Evolutionary conservation across 2,888 invertebrate species (phyloP).

Genomic region (Ethmia dodecea): DNA sequence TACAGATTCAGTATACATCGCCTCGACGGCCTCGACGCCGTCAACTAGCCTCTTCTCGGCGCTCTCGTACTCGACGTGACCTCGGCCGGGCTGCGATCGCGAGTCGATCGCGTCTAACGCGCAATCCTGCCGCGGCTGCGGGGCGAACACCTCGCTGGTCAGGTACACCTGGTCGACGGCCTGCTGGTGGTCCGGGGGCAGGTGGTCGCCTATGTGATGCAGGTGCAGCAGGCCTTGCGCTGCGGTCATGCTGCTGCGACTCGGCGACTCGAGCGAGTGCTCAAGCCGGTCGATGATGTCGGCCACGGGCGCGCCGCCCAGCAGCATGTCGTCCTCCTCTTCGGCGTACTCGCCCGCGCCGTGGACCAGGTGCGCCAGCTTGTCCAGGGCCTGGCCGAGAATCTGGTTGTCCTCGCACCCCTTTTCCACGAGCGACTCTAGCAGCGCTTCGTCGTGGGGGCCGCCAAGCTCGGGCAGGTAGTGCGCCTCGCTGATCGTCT

Average conservation of each 20-base stretch:
- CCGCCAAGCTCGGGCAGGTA: slow-evolving; percentile 64
- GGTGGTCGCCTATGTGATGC: slow-evolving; percentile 57
- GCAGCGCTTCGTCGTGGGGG: slow-evolving; percentile 72
- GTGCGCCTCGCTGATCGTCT: slow-evolving; percentile 68
- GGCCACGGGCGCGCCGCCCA: slow-evolving; percentile 65
- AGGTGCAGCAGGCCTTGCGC: slow-evolving; percentile 62
- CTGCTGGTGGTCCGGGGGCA: slow-evolving; percentile 46
- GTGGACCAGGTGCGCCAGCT: slow-evolving; percentile 58
- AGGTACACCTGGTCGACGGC: slow-evolving; percentile 60
- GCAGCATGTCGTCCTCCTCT: slow-evolving; percentile 66
- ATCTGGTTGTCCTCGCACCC: slow-evolving; percentile 80
- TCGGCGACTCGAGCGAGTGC: slow-evolving; percentile 76
- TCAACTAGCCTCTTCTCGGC: slow-evolving; percentile 50
- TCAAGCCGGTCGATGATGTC: slow-evolving; percentile 81
- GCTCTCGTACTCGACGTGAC: slow-evolving; percentile 40
- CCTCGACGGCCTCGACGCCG: slow-evolving; percentile 32
- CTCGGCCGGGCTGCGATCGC: slow-evolving; percentile 31
- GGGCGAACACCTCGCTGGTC: slow-evolving; percentile 42
- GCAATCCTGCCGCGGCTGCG: slow-evolving; percentile 39
- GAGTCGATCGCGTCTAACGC: slow-evolving; percentile 39
- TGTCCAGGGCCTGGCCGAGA: slow-evolving; percentile 61
- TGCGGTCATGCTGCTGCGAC: slow-evolving; percentile 60
- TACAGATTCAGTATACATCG: slow-evolving; percentile 49
- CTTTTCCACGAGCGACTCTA: slow-evolving; percentile 79
- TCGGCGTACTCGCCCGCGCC: slow-evolving; percentile 62